Evolutionary conservation across 1,140 invertebrate genomes (phyloP).

Genomic region (Cydia splendana): DNA sequence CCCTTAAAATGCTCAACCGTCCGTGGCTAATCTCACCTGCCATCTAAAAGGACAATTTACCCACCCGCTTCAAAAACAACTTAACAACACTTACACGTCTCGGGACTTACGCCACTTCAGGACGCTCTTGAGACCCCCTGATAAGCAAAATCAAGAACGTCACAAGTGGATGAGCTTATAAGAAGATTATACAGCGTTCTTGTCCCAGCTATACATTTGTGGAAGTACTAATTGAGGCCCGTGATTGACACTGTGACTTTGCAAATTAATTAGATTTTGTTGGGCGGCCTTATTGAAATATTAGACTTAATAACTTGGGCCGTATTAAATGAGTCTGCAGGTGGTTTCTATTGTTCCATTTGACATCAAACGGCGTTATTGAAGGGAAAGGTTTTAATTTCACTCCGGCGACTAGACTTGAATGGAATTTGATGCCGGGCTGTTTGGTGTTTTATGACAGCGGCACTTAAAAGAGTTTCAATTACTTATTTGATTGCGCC

Average conservation of each 20-base stretch:
- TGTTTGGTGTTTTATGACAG: background rate
- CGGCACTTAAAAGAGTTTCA: background rate
- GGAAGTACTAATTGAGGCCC: conserved; percentile 27
- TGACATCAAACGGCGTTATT: conserved; percentile 28
- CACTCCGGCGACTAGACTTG: background rate
- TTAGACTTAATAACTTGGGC: conserved; percentile 31
- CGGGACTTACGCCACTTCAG: conserved; percentile 8
- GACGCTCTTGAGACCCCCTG: background rate
- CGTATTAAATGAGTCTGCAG: conserved; percentile 29
- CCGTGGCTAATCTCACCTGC: conserved; percentile 32
- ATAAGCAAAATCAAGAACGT: background rate
- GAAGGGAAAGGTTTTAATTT: conserved; percentile 19
- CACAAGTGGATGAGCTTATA: background rate
- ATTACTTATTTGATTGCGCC: background rate
- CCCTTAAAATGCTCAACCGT: conserved; percentile 30
- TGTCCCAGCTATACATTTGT: background rate
- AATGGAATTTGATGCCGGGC: background rate
- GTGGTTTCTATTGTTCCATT: conserved; percentile 30
- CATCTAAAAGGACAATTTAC: conserved; percentile 31
- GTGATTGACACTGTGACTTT: conserved; percentile 33
- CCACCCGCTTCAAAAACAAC: background rate
- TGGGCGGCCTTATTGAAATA: conserved; percentile 28
- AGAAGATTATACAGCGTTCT: background rate
- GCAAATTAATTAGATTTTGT: conserved; percentile 33
- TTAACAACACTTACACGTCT: conserved; percentile 2